These are phyloP conservation scores for Rhinogobius similis DNA, from an alignment of 2,113 vertebrate species.

Conservation along the genomic window DNA sequence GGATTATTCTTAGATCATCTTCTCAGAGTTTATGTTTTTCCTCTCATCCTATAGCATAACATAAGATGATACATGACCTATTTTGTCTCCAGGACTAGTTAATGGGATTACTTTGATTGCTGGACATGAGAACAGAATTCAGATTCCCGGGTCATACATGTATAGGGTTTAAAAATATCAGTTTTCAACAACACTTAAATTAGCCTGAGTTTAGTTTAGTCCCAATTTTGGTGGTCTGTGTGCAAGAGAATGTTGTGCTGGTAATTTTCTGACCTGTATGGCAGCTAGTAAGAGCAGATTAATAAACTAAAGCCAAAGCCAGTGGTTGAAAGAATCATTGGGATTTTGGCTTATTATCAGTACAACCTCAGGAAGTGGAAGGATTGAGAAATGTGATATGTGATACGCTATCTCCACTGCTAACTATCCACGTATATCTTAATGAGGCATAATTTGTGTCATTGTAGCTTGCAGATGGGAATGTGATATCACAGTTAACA, in stretches of 20 bases:
- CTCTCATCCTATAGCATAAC: not conserved
- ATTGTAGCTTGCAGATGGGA: not conserved
- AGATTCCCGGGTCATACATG: too few relatives aligned
- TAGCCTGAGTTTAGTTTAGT: not conserved
- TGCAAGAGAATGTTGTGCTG: slow-evolving; percentile 36
- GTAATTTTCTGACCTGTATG: too few relatives aligned
- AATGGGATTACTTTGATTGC: not conserved
- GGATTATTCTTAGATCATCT: slow-evolving; percentile 30
- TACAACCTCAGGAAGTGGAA: slow-evolving; percentile 52
- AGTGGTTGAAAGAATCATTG: slow-evolving; percentile 27
- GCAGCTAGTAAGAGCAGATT: slow-evolving; percentile 42
- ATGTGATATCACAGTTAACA: not conserved
- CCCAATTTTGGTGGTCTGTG: slow-evolving; percentile 42
- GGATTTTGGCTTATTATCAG: slow-evolving; percentile 54
- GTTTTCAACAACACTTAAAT: too few relatives aligned
- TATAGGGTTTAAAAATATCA: too few relatives aligned
- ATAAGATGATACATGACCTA: not conserved
- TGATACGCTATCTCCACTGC: slow-evolving; percentile 28
- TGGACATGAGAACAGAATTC: too few relatives aligned
- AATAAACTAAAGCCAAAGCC: slow-evolving; percentile 48
- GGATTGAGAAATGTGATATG: slow-evolving; percentile 48
- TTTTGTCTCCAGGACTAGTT: not conserved
- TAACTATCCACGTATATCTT: slow-evolving; percentile 41
- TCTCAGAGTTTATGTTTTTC: not conserved
- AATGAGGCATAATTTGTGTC: not conserved